Conservation (phyloP, 2,113 vertebrate species). For the Pimephales promelas region DNA sequence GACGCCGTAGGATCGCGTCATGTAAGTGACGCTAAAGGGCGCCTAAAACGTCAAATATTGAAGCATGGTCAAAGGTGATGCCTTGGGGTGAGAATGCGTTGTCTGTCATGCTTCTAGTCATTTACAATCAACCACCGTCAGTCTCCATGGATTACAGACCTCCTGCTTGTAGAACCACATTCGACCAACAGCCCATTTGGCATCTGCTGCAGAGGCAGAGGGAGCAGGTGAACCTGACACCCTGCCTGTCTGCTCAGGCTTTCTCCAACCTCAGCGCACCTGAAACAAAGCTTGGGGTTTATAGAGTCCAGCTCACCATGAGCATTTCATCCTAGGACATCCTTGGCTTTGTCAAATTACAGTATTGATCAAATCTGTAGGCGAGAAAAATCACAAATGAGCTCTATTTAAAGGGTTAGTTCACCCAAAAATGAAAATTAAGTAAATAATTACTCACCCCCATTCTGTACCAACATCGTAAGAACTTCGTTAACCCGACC, state of each 20-base stretch:
- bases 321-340: too few relatives aligned
- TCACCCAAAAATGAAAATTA: too few relatives aligned
- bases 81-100: too few relatives aligned
- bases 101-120: conserved; percentile 20
- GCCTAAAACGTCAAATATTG: too few relatives aligned
- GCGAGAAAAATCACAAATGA: neutral
- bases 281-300: conserved; percentile 40
- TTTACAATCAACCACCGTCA: conserved; percentile 35
- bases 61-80: too few relatives aligned
- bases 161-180: conserved; percentile 49
- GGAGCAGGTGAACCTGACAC: conserved; percentile 37
- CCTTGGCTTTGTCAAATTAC: neutral
- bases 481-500: too few relatives aligned
- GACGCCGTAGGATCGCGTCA: too few relatives aligned
- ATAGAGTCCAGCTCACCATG: conserved; percentile 33
- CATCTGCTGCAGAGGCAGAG: conserved; percentile 34
- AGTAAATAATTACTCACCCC: too few relatives aligned
- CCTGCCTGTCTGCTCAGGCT: conserved; percentile 14
- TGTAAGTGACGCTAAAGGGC: too few relatives aligned
- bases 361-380: neutral
- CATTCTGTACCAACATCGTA: too few relatives aligned
- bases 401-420: neutral
- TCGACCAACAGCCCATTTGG: conserved; percentile 35
- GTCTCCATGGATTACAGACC: conserved; percentile 35
- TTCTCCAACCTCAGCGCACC: conserved; percentile 19